phyloP scores from a whole-genome alignment of 2,888 invertebrate genomes.

The Chloroclysta siterata region DNA sequence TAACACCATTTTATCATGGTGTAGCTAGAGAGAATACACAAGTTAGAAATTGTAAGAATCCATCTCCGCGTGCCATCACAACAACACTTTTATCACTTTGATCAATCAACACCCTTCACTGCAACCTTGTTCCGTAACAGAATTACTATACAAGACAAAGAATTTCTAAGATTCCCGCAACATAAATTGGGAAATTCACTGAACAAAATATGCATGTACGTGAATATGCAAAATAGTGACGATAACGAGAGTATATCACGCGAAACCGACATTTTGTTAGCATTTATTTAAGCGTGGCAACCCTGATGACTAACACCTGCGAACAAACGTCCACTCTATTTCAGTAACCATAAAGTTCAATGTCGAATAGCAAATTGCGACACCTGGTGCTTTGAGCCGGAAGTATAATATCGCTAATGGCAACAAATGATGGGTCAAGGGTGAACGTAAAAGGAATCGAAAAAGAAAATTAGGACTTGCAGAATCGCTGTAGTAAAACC shows the following conservation, averaged over 20 bases:
- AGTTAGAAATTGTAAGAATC: too few species aligned
- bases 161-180: conserved; percentile 18
- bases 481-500: conserved; percentile 18
- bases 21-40: too few species aligned
- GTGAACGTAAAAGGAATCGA: conserved; percentile 64
- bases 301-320: conserved; percentile 22
- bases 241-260: conserved; percentile 77
- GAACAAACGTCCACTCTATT: conserved; percentile 44
- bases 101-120: conserved; percentile 24
- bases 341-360: conserved; percentile 42
- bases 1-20: too few species aligned
- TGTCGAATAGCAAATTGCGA: conserved; percentile 37
- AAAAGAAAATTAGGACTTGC: conserved; percentile 56
- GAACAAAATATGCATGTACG: conserved; percentile 52
- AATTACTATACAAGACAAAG: conserved; percentile 26
- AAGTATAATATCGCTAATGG: conserved; percentile 61
- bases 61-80: neutral
- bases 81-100: conserved; percentile 6
- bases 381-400: conserved; percentile 41
- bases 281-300: conserved; percentile 67
- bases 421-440: conserved; percentile 78
- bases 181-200: conserved; percentile 55
- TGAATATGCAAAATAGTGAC: conserved; percentile 82
- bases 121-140: conserved; percentile 18
- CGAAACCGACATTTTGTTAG: conserved; percentile 80